phyloP scores from a whole-genome alignment of 1,140 invertebrate genomes.

The Meloidogyne hapla region DNA sequence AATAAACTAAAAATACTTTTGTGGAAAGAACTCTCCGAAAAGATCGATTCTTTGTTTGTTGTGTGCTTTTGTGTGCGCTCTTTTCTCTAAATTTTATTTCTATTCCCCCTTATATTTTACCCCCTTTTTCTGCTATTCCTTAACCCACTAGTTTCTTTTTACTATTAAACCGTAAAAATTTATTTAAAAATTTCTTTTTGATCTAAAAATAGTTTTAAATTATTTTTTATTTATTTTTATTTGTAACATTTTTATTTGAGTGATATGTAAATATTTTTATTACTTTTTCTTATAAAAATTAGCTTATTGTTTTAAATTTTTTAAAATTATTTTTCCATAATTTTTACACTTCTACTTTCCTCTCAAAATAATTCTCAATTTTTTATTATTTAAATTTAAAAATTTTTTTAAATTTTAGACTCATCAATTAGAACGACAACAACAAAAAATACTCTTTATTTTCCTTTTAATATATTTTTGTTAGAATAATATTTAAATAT shows the following conservation, averaged over 20 bases:
- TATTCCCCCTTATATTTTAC: background rate
- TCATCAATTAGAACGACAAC: background rate
- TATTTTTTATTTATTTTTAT: too few species aligned
- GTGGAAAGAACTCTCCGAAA: background rate
- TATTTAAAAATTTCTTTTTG: background rate
- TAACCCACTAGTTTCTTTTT: constrained; percentile 3
- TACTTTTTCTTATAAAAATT: too few species aligned
- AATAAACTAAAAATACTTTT: background rate
- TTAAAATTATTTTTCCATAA: background rate
- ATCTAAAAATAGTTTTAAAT: background rate
- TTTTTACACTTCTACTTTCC: too few species aligned
- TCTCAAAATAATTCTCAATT: too few species aligned
- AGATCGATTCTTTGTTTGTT: constrained; percentile 4
- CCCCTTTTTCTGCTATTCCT: background rate
- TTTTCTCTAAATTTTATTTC: background rate
- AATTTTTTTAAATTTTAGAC: background rate
- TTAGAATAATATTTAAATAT: background rate
- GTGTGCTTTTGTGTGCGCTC: background rate
- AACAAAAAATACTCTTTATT: background rate
- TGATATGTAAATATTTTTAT: too few species aligned
- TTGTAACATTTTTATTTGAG: too few species aligned
- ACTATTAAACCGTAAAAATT: background rate
- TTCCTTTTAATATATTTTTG: background rate
- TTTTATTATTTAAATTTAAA: background rate
- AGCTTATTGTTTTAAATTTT: too few species aligned